These are phyloP conservation scores for Oenanthe oenanthe DNA, from an alignment of 2,113 vertebrate species.

Conservation along the genomic window DNA sequence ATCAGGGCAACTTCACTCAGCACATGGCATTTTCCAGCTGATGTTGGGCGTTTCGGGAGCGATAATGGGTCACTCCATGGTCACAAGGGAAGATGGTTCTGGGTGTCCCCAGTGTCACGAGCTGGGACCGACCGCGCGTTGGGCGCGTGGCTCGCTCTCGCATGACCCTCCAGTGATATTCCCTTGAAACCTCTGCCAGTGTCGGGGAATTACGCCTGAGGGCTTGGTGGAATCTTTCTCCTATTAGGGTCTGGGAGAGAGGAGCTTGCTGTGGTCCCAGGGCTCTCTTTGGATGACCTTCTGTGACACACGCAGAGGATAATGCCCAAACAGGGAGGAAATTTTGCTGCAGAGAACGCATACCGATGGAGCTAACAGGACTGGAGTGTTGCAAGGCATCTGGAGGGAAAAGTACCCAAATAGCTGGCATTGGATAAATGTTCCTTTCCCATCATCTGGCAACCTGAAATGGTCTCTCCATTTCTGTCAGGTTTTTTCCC, in stretches of 20 bases:
- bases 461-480: slow-evolving; percentile 22
- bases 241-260: slow-evolving; percentile 54
- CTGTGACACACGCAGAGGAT: not conserved
- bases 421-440: slow-evolving; percentile 39
- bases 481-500: slow-evolving; percentile 57
- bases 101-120: not conserved
- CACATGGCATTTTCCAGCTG: not conserved
- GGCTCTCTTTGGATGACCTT: slow-evolving; percentile 45
- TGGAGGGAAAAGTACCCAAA: slow-evolving; percentile 51
- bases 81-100: not conserved
- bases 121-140: not conserved
- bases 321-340: slow-evolving; percentile 14
- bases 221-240: slow-evolving; percentile 29
- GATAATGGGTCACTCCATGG: not conserved
- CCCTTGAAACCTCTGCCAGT: not conserved
- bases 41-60: not conserved
- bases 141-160: not conserved
- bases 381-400: slow-evolving; percentile 52
- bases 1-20: not conserved
- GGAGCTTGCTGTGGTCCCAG: not conserved
- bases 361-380: slow-evolving; percentile 1
- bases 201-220: slow-evolving; percentile 16
- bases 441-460: slow-evolving; percentile 33
- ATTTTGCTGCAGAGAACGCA: not conserved
- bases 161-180: not conserved